Conservation (phyloP, 2,113 vertebrate genomes). For the Sula dactylatra region DNA sequence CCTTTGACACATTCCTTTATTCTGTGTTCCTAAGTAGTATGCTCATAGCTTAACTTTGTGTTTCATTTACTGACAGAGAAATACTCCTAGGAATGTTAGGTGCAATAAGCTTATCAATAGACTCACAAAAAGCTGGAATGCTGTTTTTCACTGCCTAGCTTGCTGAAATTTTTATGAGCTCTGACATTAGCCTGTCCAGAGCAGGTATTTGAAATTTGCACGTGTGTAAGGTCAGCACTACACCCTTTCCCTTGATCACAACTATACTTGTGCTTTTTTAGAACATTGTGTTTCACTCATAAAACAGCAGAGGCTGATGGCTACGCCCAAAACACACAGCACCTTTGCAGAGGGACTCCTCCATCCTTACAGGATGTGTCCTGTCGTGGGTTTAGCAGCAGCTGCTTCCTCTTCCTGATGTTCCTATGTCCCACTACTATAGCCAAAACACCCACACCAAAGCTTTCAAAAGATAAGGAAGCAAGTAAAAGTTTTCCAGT, state of each 20-base stretch:
- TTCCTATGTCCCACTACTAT: neutral
- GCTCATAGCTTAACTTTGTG: neutral
- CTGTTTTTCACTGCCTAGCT: neutral
- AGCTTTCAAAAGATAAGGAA: neutral
- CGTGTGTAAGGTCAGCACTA: neutral
- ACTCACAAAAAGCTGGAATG: neutral
- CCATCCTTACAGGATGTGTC: too few species aligned
- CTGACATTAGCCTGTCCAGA: neutral
- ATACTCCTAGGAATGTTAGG: neutral
- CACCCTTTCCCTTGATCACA: neutral
- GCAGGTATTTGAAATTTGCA: neutral
- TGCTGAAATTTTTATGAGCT: neutral
- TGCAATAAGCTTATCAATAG: neutral
- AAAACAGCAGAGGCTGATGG: neutral
- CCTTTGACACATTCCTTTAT: neutral
- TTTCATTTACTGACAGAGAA: neutral
- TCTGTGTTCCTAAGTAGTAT: neutral
- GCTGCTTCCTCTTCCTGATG: neutral
- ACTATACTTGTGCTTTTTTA: neutral
- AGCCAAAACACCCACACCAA: neutral
- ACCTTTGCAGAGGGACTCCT: neutral
- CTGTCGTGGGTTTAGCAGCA: neutral
- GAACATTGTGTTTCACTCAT: neutral
- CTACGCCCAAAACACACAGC: neutral
- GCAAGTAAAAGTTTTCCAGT: neutral